These are phyloP conservation scores for Hypena proboscidalis DNA, from an alignment of 2,888 invertebrate species.

Conservation along the genomic window DNA sequence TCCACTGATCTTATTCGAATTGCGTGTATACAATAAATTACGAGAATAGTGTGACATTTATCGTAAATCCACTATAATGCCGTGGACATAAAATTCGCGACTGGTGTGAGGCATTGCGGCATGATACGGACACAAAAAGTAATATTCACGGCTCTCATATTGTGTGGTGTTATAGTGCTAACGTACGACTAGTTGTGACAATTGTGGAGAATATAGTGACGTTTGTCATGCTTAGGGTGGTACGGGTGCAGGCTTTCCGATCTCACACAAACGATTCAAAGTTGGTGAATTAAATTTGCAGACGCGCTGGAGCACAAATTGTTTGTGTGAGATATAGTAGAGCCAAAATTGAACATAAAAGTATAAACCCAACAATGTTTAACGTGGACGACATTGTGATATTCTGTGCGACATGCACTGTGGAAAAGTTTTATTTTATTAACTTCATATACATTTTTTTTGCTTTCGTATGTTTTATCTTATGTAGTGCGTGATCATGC, in stretches of 20 bases:
- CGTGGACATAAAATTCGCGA: slow-evolving; percentile 24
- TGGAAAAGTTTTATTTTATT: slow-evolving; percentile 56
- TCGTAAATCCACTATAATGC: slow-evolving; percentile 23
- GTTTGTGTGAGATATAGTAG: slow-evolving; percentile 63
- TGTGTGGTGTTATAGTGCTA: slow-evolving; percentile 56
- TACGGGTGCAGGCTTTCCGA: slow-evolving; percentile 77
- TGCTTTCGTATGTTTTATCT: slow-evolving; percentile 37
- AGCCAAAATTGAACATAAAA: slow-evolving; percentile 57
- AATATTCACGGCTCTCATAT: slow-evolving; percentile 42
- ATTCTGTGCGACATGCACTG: slow-evolving; percentile 82
- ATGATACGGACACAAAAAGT: slow-evolving; percentile 37
- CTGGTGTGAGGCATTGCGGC: slow-evolving; percentile 29
- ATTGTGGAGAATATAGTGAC: slow-evolving; percentile 53
- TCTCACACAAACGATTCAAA: slow-evolving; percentile 66
- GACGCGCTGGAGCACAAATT: slow-evolving; percentile 22
- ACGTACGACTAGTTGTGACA: slow-evolving; percentile 55
- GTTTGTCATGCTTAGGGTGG: slow-evolving; percentile 79
- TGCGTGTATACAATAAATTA: slow-evolving; percentile 22
- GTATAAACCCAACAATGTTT: slow-evolving; percentile 61
- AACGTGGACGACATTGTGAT: slow-evolving; percentile 70
- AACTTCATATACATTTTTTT: slow-evolving; percentile 50
- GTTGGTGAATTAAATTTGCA: slow-evolving; percentile 6
- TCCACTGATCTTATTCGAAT: slow-evolving; percentile 19
- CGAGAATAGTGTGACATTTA: slow-evolving; percentile 26
- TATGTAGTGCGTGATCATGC: slow-evolving; percentile 64